Evolutionary conservation across 2,797 vertebrate species (phyloP), one percentile per base, ranked within the genome.

Genomic region (Threskiornis aethiopicus): DNA sequence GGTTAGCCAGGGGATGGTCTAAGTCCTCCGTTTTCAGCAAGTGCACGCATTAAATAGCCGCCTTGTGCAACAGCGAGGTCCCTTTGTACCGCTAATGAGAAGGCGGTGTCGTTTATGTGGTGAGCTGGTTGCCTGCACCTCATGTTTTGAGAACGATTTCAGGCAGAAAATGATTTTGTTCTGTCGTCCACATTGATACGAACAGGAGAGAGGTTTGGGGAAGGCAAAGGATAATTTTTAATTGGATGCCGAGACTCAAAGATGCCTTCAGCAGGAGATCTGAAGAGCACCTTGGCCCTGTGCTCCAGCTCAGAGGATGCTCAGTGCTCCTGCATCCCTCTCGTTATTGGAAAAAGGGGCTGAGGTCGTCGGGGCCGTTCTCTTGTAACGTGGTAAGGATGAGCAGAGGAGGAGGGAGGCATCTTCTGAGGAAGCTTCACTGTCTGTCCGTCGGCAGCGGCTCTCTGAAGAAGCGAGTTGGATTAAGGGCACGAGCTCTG

Each of bases 391-490:
- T 24, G 61, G 18, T 17, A 9, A 46, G 47, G 88, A 24, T 16
- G 55, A 58, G 51, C 41, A 59, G 64, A 25, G 64, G 52, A 73
- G 33, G 8, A 25, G n/a, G 33, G 54, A 81, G 59, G 71, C 29
- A 19, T 22, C 31, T 19, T 51, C 72, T 25, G 41, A 81, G 59
- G 89, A 35, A 47, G 33, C 44, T 11, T 24, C 4, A 1, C 28
- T 39, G 62, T 47, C 49, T 26, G 42, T 51, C 35, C 35, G 8
- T 37, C 6, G 1, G 13, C 9, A 5, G n/a, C 8, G 2, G 24
- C 35, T 92, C 21, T 77, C 90, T 13, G 44, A 57, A 55, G 81
- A 83, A 44, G 47, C 55, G 41, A 70, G 78, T 31, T 87, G 91
- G 19, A 33, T 37, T 22, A 79, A 67, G 19, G 93, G 80, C 39